Evolutionary conservation across 1,140 invertebrate genomes (phyloP), one percentile per base, ranked within the genome.

Genomic region (Halyomorpha halys): DNA sequence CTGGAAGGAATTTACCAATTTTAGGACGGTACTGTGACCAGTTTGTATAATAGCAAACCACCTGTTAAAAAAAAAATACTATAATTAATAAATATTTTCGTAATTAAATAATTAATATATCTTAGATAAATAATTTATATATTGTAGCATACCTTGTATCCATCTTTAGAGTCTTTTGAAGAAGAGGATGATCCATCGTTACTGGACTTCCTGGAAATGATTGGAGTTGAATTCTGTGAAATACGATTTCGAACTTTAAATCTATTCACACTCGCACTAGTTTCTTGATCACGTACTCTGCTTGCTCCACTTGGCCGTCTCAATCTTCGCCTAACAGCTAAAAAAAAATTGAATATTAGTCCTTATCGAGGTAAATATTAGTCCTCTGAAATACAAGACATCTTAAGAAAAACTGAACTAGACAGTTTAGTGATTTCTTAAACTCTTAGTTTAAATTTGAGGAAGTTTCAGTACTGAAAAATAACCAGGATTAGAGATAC

Each of bases 21-120:
- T 95, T 96, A 0, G 87, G 86, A 61, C 94, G 80, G 73, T 97
- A 97, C 73, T 97, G 94, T 0, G 94, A 94, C 94, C 94, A 97
- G 78, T 97, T 97, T 19, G 92, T 96, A 76, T 95, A 97, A 74
- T 97, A 97, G 73, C 94, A 97, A 1, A 95, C 91, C 62, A 94
- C 79, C 82, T 89, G 77, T 44, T 74, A 74, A 45, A 67, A n/a
- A 60, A n/a, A 18, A 56, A 56, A 27, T 18, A 47, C 13, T 16
- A 18, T n/a, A 19, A 49, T 49, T 49, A 49, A 21, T 49, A 13
- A 21, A 49, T 6, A 5, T 19, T n/a, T n/a, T n/a, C n/a, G n/a
- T 49, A 19, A 49, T 49, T 49, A 49, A 6, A 19, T 18, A 19
- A 49, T 19, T 19, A 8, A 49, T 49, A 13, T 18, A 49, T 21